These are phyloP conservation scores for Chorisops tibialis DNA, from an alignment of 2,888 invertebrate genomes.

Conservation along the genomic window DNA sequence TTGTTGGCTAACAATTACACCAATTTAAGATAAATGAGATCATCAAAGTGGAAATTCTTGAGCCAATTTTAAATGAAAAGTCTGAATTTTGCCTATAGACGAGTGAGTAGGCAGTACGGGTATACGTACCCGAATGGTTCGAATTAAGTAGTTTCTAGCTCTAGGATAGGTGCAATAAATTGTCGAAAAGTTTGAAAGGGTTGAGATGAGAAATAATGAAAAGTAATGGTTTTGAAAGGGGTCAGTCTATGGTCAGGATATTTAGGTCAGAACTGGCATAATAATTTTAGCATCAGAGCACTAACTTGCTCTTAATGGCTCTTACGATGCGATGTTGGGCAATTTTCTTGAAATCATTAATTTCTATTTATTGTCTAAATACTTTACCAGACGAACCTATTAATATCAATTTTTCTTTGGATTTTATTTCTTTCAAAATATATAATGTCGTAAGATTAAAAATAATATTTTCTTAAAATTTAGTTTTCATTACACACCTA, in stretches of 20 bases:
- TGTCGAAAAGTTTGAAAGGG: neutral
- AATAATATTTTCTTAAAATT: neutral
- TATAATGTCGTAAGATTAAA: neutral
- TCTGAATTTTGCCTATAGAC: slow-evolving; percentile 4
- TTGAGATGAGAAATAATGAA: neutral
- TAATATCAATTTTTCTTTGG: neutral
- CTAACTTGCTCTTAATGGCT: neutral
- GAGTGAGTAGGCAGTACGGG: no score
- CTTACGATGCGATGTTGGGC: slow-evolving; percentile 7
- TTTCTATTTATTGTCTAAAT: neutral
- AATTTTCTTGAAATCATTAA: neutral
- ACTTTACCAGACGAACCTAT: neutral
- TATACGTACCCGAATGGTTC: no score
- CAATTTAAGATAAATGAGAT: slow-evolving; percentile 24
- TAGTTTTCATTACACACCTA: no score
- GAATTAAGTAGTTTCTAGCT: neutral
- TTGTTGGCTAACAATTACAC: slow-evolving; percentile 20
- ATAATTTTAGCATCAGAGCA: no score
- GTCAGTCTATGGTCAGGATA: no score
- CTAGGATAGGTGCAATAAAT: neutral
- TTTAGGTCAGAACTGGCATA: neutral
- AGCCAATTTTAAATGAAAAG: slow-evolving; percentile 21
- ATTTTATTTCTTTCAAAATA: neutral
- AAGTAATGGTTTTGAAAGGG: neutral
- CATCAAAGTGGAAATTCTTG: slow-evolving; percentile 19